These are phyloP conservation scores for Ageneiosus marmoratus DNA, from an alignment of 2,113 vertebrate genomes.

Conservation along the genomic window DNA sequence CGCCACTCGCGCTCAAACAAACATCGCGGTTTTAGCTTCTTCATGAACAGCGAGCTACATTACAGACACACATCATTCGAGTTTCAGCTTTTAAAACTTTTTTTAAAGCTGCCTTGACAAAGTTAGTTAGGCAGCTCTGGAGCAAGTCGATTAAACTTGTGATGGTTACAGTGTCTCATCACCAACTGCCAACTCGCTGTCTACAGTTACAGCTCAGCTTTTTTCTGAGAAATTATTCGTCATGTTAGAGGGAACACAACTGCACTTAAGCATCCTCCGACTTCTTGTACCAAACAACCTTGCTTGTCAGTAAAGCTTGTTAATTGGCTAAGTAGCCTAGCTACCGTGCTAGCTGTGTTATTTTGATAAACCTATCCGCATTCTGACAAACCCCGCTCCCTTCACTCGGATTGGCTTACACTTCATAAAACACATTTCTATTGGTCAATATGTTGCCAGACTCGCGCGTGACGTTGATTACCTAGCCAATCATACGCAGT, in stretches of 20 bases:
- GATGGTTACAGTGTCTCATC: neutral
- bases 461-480: neutral
- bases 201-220: neutral
- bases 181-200: neutral
- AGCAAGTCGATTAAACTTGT: conserved; percentile 5
- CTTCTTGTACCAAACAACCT: neutral
- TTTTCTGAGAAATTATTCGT: neutral
- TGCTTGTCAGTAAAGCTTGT: conserved; percentile 37
- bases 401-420: neutral
- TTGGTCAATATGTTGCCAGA: neutral
- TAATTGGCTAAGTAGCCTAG: conserved; percentile 19
- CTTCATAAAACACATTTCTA: neutral
- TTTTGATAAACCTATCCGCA: neutral
- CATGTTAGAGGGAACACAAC: too few species aligned
- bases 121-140: neutral
- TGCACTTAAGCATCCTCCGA: neutral
- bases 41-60: neutral
- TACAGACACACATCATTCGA: neutral
- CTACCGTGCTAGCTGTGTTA: conserved; percentile 9
- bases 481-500: neutral
- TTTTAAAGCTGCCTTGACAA: too few species aligned
- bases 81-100: conserved; percentile 1
- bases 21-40: neutral
- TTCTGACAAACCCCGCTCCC: neutral
- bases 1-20: neutral